Conservation (phyloP, 1,140 invertebrate genomes). For the Steinernema khuongi region DNA sequence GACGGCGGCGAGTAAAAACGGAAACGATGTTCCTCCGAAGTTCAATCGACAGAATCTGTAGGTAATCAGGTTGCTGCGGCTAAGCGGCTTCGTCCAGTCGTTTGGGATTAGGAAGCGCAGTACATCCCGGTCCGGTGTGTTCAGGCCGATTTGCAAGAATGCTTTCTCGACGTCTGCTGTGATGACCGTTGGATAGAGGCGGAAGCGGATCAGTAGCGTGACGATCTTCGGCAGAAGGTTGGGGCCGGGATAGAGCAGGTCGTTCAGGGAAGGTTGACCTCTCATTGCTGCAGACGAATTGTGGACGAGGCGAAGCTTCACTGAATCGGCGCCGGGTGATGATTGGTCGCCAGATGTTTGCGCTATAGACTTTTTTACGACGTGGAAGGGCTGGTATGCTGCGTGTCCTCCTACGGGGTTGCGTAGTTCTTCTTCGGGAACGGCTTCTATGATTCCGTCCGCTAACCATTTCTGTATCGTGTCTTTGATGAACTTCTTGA, state of each 20-base stretch:
- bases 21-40: constrained; percentile 30
- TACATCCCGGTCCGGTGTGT: constrained; percentile 24
- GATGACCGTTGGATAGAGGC: constrained; percentile 6
- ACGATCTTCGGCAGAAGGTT: constrained; percentile 17
- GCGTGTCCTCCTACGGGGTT: neutral
- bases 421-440: neutral
- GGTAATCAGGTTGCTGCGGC: constrained; percentile 11
- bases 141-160: constrained; percentile 32
- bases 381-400: neutral
- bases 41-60: constrained; percentile 26
- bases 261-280: constrained; percentile 54
- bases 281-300: constrained; percentile 53
- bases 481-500: neutral
- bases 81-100: neutral
- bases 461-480: neutral
- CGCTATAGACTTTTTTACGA: neutral
- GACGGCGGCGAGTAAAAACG: constrained; percentile 24
- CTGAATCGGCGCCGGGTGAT: constrained; percentile 41
- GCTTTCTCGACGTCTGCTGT: constrained; percentile 32
- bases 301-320: constrained; percentile 57
- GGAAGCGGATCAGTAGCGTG: constrained; percentile 24
- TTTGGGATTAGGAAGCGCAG: constrained; percentile 37
- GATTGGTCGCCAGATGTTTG: too few relatives aligned
- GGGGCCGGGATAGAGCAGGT: constrained; percentile 42
- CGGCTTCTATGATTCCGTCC: neutral